phyloP scores from a whole-genome alignment of 2,888 invertebrate species.

The Dasypolia templi region DNA sequence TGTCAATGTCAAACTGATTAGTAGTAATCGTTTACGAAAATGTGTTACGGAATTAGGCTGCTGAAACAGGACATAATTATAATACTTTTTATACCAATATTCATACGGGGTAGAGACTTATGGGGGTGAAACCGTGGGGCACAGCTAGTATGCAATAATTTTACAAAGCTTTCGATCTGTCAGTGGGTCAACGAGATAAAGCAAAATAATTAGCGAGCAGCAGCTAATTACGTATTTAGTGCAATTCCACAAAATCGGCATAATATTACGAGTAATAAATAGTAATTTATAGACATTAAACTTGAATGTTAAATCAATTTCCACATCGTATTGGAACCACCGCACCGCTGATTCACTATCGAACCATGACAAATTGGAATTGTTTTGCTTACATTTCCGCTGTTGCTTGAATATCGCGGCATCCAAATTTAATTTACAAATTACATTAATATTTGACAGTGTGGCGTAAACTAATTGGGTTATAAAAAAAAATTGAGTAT shows the following conservation, averaged over 20 bases:
- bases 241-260: conserved; percentile 29
- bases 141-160: background rate
- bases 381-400: conserved; percentile 75
- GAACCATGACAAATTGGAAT: conserved; percentile 80
- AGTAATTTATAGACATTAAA: conserved; percentile 55
- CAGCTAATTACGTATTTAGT: conserved; percentile 28
- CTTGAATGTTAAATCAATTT: conserved; percentile 61
- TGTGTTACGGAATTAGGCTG: no score
- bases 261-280: conserved; percentile 49
- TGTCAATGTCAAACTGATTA: no score
- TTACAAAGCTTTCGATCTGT: background rate
- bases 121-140: no score
- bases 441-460: conserved; percentile 41
- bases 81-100: no score
- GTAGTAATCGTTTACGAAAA: no score
- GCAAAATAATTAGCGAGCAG: conserved; percentile 19
- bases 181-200: background rate
- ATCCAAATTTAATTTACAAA: conserved; percentile 45
- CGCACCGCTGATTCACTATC: conserved; percentile 69
- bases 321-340: conserved; percentile 35
- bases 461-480: conserved; percentile 15
- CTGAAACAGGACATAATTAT: no score
- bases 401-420: conserved; percentile 62
- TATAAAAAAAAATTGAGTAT: background rate
- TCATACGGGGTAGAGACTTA: no score